These are phyloP conservation scores for Solenopsis fugax DNA, from an alignment of 1,140 invertebrate species.

Conservation along the genomic window DNA sequence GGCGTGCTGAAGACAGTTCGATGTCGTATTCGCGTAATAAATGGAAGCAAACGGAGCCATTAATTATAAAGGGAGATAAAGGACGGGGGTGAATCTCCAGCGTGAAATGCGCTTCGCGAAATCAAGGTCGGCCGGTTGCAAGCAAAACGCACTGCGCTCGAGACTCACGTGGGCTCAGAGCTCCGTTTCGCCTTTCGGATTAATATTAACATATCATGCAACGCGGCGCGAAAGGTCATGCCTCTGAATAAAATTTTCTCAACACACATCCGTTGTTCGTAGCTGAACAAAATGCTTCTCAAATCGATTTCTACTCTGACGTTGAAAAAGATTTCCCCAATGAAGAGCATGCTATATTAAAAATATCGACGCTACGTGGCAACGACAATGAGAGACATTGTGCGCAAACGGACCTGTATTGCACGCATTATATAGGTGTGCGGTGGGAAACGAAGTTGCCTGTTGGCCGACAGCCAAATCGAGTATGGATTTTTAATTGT, in stretches of 20 bases:
- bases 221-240: not conserved
- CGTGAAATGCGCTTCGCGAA: slow-evolving; percentile 46
- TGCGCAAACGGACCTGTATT: not conserved
- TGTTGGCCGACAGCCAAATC: slow-evolving; percentile 68
- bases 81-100: slow-evolving; percentile 48
- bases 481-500: slow-evolving; percentile 77
- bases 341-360: not conserved
- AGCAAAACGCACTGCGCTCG: slow-evolving; percentile 30
- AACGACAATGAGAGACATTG: not conserved
- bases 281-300: not conserved
- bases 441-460: slow-evolving; percentile 66
- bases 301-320: not conserved
- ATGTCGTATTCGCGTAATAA: slow-evolving; percentile 53
- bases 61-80: slow-evolving; percentile 51
- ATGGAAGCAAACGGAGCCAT: slow-evolving; percentile 45
- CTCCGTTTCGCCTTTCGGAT: slow-evolving; percentile 39
- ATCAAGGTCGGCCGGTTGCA: slow-evolving; percentile 52
- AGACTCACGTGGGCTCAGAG: not conserved
- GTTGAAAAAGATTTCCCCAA: not conserved
- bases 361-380: not conserved
- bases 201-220: slow-evolving; percentile 41
- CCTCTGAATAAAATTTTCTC: not conserved
- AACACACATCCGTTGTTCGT: not conserved
- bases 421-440: not conserved
- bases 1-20: slow-evolving; percentile 12